A percentile compares a stretch with the other conserved stretches of the same genome.
Evolutionary conservation across 2,888 invertebrate species (phyloP).

Genomic region (Xestia xanthographa): DNA sequence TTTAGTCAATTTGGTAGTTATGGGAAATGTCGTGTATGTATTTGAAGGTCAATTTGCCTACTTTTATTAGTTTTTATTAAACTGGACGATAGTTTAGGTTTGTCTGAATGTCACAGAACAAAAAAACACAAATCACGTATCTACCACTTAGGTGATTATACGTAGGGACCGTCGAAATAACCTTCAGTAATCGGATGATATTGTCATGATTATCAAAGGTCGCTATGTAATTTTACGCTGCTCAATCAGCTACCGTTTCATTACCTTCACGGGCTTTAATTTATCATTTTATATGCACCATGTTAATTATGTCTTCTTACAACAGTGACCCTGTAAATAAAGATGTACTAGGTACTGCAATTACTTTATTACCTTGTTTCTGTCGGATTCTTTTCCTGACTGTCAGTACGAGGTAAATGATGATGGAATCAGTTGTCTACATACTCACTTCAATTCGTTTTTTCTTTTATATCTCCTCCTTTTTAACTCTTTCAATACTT

Average conservation of each 20-base stretch:
- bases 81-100: no score
- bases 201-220: constrained; percentile 7
- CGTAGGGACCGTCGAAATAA: no score
- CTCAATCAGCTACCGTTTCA: background rate
- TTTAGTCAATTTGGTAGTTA: no score
- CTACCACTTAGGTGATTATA: no score
- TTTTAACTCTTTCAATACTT: background rate
- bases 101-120: no score
- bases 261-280: constrained; percentile 1
- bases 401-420: background rate
- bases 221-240: constrained; percentile 14
- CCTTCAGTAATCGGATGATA: background rate
- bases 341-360: background rate
- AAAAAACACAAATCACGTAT: no score
- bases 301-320: constrained; percentile 2
- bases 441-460: background rate
- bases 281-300: background rate
- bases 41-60: no score
- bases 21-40: no score
- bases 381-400: background rate
- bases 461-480: background rate
- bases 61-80: no score
- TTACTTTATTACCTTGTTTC: background rate
- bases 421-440: background rate
- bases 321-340: background rate